These are phyloP conservation scores for Empis livida DNA, from an alignment of 2,888 invertebrate genomes.

Conservation along the genomic window DNA sequence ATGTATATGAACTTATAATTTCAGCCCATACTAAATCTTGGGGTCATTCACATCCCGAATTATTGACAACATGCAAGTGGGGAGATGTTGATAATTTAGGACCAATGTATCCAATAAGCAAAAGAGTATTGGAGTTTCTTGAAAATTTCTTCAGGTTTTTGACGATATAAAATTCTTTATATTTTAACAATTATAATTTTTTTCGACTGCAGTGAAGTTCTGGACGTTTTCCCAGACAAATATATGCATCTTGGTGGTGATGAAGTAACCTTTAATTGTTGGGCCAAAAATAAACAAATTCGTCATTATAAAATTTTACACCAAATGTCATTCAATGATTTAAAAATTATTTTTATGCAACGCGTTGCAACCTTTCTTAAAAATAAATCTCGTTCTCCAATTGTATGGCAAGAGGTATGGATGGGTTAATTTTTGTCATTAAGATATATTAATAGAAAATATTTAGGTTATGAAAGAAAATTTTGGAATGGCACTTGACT, in stretches of 20 bases:
- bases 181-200: neutral
- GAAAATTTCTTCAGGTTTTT: constrained; percentile 47
- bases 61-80: constrained; percentile 56
- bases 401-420: constrained; percentile 77
- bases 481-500: constrained; percentile 41
- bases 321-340: constrained; percentile 40
- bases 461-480: constrained; percentile 17
- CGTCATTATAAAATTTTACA: constrained; percentile 50
- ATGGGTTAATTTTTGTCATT: neutral
- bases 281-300: constrained; percentile 51
- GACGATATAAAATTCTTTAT: constrained; percentile 10
- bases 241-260: constrained; percentile 87
- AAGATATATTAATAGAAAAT: neutral
- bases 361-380: constrained; percentile 42
- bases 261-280: constrained; percentile 73
- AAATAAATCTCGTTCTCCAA: constrained; percentile 38
- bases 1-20: no score
- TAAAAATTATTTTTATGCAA: constrained; percentile 59
- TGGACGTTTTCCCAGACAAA: constrained; percentile 57
- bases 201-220: constrained; percentile 33
- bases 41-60: constrained; percentile 60
- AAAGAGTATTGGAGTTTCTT: constrained; percentile 54
- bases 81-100: constrained; percentile 43
- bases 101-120: constrained; percentile 64
- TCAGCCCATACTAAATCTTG: constrained; percentile 50